These are phyloP conservation scores for Lithophane socia DNA, from an alignment of 2,888 invertebrate genomes.

Conservation along the genomic window DNA sequence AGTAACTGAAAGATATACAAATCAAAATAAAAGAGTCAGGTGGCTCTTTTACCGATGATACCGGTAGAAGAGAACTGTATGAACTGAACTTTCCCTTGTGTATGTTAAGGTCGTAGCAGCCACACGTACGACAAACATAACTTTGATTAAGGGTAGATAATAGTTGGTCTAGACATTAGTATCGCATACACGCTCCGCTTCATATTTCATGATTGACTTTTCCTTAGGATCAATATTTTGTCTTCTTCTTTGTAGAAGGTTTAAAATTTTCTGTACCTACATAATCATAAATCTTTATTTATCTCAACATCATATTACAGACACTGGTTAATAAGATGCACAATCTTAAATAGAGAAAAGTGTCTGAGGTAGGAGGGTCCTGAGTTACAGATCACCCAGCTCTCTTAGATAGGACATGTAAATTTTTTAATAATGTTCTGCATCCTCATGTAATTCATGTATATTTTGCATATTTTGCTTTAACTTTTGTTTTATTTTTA, in stretches of 20 bases:
- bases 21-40: neutral
- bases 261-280: neutral
- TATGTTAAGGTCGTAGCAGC: slow-evolving; percentile 2
- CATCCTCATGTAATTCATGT: neutral
- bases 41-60: neutral
- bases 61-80: slow-evolving; percentile 1
- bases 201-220: neutral
- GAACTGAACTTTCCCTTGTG: neutral
- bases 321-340: too few species aligned
- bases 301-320: too few species aligned
- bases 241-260: neutral
- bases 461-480: neutral
- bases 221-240: neutral
- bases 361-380: too few species aligned
- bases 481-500: neutral
- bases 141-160: slow-evolving; percentile 47
- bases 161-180: slow-evolving; percentile 20
- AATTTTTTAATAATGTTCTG: too few species aligned
- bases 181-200: slow-evolving; percentile 34
- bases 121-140: slow-evolving; percentile 12
- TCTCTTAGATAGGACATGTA: too few species aligned
- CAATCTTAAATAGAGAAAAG: too few species aligned
- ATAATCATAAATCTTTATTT: too few species aligned
- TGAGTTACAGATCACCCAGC: too few species aligned
- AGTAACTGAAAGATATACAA: too few species aligned